Percentiles rank a stretch among this genome's conserved stretches.
Evolutionary conservation across 2,113 vertebrate genomes (phyloP).

Genomic region (Zosterops borbonicus): DNA sequence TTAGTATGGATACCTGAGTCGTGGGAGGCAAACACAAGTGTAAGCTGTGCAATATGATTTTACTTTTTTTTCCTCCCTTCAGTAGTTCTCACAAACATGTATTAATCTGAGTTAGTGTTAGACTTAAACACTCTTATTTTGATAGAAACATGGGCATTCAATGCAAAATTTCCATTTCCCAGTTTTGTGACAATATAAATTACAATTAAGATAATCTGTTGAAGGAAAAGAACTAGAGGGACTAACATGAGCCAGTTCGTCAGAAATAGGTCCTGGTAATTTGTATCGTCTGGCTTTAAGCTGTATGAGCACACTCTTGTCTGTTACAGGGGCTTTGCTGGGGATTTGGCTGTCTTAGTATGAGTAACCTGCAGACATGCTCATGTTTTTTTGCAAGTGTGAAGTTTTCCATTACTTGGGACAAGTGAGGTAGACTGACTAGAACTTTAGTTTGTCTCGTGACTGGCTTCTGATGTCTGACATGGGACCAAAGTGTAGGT

Average conservation of each 20-base stretch:
- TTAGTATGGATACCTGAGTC: neutral
- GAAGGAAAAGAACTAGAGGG: neutral
- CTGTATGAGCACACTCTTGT: neutral
- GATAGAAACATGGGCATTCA: neutral
- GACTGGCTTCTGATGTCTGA: neutral
- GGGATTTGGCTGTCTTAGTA: neutral
- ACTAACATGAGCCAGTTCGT: neutral
- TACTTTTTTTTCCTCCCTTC: neutral
- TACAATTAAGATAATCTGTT: neutral
- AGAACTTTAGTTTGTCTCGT: neutral
- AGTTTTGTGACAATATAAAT: neutral
- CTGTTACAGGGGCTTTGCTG: neutral
- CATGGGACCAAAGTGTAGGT: rapidly evolving
- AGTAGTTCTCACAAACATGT: neutral
- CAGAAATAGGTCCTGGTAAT: neutral
- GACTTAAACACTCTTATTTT: neutral
- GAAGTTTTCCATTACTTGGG: neutral
- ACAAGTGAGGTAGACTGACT: neutral
- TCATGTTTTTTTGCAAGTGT: rapidly evolving
- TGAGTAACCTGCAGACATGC: neutral
- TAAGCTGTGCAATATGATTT: neutral
- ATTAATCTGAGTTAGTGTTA: neutral
- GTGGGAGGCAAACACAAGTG: neutral
- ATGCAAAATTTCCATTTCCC: neutral
- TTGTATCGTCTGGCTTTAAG: neutral